phyloP scores from a whole-genome alignment of 2,888 invertebrate genomes.

The Ephialtes manifestator region DNA sequence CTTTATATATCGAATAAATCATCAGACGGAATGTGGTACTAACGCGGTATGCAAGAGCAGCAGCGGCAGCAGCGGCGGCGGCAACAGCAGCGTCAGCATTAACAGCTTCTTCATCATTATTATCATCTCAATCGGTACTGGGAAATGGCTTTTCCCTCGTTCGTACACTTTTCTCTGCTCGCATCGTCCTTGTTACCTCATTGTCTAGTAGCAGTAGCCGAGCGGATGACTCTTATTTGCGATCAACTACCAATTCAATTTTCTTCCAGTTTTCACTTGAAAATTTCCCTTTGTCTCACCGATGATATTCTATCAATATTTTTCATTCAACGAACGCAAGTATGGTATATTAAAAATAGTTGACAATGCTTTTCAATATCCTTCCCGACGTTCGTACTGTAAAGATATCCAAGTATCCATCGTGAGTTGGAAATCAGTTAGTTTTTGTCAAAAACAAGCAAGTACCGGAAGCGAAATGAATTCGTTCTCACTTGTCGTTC shows the following conservation, averaged over 20 bases:
- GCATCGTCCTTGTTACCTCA: slow-evolving; percentile 22
- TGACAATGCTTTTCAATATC: not conserved
- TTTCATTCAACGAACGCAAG: not conserved
- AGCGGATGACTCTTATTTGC: slow-evolving; percentile 24
- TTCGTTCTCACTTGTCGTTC: slow-evolving; percentile 36
- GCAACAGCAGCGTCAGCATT: slow-evolving; percentile 29
- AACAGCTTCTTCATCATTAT: slow-evolving; percentile 11
- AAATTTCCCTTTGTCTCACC: not conserved
- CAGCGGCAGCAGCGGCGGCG: slow-evolving; percentile 22
- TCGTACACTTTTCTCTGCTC: slow-evolving; percentile 17
- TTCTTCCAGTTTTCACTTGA: slow-evolving; percentile 4
- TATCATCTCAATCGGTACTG: not conserved
- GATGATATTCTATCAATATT: not conserved
- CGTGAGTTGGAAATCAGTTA: not conserved
- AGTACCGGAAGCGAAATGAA: not conserved
- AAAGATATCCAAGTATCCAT: slow-evolving; percentile 1
- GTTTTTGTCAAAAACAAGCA: no score
- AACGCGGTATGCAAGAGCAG: slow-evolving; percentile 49
- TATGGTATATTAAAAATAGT: not conserved
- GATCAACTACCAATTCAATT: not conserved
- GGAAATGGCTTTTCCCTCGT: slow-evolving; percentile 29
- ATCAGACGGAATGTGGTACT: slow-evolving; percentile 70
- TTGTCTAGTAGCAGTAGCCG: slow-evolving; percentile 49
- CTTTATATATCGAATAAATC: slow-evolving; percentile 63
- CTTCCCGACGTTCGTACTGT: not conserved